Conservation (phyloP, 2,113 vertebrate species). For the Martes martes region DNA sequence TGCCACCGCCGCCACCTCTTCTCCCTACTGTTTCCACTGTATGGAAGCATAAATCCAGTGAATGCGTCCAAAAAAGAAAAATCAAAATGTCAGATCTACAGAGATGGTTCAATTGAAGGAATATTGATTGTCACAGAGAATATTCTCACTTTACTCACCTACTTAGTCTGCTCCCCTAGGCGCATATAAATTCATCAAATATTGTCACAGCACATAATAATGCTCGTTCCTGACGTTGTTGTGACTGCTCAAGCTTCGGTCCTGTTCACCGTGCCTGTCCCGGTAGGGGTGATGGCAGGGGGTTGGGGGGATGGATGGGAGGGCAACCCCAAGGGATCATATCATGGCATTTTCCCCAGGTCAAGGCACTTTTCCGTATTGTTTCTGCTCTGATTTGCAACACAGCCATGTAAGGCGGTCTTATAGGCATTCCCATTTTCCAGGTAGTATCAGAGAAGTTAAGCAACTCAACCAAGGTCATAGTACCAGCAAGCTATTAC, state of each 20-base stretch:
- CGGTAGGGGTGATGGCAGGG: too few species aligned
- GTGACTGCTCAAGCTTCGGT: slow-evolving; percentile 27
- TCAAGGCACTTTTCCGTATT: rapidly evolving
- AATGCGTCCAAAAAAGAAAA: slow-evolving; percentile 73
- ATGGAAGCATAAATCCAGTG: slow-evolving; percentile 73
- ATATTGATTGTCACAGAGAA: slow-evolving; percentile 86
- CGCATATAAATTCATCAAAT: slow-evolving; percentile 81
- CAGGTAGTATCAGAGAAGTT: not conserved
- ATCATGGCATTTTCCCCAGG: not conserved
- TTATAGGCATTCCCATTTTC: not conserved
- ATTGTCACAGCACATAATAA: slow-evolving; percentile 80
- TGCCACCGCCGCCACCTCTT: rapidly evolving
- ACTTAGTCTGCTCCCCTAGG: slow-evolving; percentile 83
- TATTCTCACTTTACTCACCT: slow-evolving; percentile 83
- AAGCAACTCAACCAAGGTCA: not conserved
- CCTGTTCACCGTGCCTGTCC: not conserved
- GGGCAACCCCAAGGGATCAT: rapidly evolving
- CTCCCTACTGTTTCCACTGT: not conserved
- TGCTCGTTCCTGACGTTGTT: slow-evolving; percentile 37
- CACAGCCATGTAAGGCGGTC: rapidly evolving
- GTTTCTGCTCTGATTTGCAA: not conserved
- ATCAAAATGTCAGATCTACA: slow-evolving; percentile 84
- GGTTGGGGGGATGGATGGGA: rapidly evolving
- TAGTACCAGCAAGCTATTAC: not conserved
- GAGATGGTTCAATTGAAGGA: slow-evolving; percentile 80